Base-by-base conservation (phyloP, 2,113 vertebrate genomes). In the Hyla sarda region DNA sequence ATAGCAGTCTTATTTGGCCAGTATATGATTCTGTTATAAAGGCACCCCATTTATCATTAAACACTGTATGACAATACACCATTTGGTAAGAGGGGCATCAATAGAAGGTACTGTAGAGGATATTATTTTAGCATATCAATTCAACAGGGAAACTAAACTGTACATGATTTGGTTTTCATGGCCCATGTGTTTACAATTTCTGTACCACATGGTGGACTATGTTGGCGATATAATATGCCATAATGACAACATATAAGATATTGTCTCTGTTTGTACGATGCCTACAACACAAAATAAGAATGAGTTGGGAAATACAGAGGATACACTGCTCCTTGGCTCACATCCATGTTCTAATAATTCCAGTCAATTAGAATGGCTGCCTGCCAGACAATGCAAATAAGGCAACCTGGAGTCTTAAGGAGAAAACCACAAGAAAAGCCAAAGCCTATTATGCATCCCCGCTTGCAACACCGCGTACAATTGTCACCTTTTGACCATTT, bases 311-410 rank as follows among this genome's bases (percentile, higher is more conserved):
- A 73, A 86, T 45, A 60, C 25, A 60, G 47, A 16, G 67, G 17
- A 74, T 56, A 77, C 72, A 65, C 23, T 82, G 47, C 17, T 50
- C n/a, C 28, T 81, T 74, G 85, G 84, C 84, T 58, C 30, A 1
- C 48, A 48, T 81, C 85, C 77, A 74, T 45, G 32, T 73, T 28
- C 84, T 87, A 74, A 87, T 82, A 74, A 87, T 82, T 67, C 78
- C 23, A 81, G 77, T 74, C 78, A 82, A 87, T 87, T 62, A 82
- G 54, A 74, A 62, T 82, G 85, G 77, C 85, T 54, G 14, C 10
- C 58, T 73, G 85, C 85, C 85, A 87, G 78, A 60, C 37, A 58
- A 86, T 74, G 85, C 85, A 87, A 82, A 86, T 81, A 72, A 19
- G 21, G 25, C 12, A 17, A 58, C 78, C 78, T 37, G 25, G 50